Evolutionary conservation across 2,797 vertebrate genomes (phyloP).

Genomic region (Chanos chanos): DNA sequence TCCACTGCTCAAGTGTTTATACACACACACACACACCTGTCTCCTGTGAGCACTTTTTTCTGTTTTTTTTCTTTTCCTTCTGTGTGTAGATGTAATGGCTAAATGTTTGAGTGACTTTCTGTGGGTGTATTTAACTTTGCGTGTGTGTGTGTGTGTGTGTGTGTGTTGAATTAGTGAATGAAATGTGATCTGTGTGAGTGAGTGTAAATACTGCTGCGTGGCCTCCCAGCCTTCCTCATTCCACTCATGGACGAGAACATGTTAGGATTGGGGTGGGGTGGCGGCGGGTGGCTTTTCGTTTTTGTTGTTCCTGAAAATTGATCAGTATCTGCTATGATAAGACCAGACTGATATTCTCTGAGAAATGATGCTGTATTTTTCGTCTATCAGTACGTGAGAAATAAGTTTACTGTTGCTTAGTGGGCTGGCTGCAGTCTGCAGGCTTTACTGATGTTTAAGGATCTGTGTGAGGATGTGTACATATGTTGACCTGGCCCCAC

Average conservation of each 20-base stretch:
- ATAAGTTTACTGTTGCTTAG: conserved; percentile 4
- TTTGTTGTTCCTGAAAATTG: too few species aligned
- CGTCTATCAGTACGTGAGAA: not conserved
- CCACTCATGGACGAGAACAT: too few species aligned
- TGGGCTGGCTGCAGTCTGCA: not conserved
- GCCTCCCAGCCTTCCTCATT: too few species aligned
- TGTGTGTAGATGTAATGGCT: not conserved
- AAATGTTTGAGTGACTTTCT: not conserved
- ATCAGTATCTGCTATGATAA: too few species aligned
- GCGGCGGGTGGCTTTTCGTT: too few species aligned
- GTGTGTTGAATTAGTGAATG: too few species aligned
- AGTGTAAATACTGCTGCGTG: too few species aligned
- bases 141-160: not conserved
- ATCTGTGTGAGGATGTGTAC: conserved; percentile 8
- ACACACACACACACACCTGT: not conserved
- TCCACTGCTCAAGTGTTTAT: not conserved
- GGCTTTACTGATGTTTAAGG: too few species aligned
- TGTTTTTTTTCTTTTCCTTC: conserved; percentile 40
- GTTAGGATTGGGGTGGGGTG: too few species aligned
- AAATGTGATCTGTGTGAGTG: too few species aligned
- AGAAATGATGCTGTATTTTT: not conserved
- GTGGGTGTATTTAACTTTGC: not conserved
- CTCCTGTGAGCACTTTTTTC: not conserved
- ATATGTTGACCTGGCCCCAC: not conserved
- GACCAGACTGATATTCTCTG: too few species aligned